Evolutionary conservation across 2,113 vertebrate species (phyloP).

Genomic region (Trematocara marginatum): DNA sequence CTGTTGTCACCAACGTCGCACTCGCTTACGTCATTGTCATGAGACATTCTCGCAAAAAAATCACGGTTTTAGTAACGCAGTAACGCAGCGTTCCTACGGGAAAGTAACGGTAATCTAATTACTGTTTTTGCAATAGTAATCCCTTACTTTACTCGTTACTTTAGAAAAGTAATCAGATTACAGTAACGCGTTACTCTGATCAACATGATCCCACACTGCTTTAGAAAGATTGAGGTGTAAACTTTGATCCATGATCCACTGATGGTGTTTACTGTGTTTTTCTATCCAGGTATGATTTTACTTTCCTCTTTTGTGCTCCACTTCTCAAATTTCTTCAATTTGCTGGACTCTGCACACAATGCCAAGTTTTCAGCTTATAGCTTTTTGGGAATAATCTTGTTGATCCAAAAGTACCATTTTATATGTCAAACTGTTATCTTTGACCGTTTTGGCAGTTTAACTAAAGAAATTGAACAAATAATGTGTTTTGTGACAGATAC

Average conservation of each 20-base stretch:
- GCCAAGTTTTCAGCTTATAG: background rate
- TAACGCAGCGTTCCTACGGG: too few species aligned
- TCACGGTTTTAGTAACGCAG: too few species aligned
- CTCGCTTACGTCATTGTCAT: too few species aligned
- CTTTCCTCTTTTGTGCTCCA: fast-evolving
- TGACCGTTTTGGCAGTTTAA: background rate
- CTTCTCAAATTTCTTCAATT: background rate
- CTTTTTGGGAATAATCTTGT: fast-evolving
- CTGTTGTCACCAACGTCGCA: too few species aligned
- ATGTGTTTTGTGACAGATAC: background rate
- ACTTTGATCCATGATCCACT: background rate
- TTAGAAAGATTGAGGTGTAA: background rate
- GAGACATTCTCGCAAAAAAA: too few species aligned
- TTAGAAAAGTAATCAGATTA: too few species aligned
- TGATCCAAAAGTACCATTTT: background rate
- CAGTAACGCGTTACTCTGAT: too few species aligned
- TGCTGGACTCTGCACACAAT: background rate
- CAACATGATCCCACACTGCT: background rate
- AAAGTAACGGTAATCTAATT: too few species aligned
- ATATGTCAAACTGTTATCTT: background rate
- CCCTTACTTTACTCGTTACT: too few species aligned
- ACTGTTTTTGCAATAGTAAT: too few species aligned
- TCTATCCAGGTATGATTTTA: background rate
- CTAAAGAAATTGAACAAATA: background rate
- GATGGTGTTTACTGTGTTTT: background rate